A percentile compares a stretch with the other conserved stretches of the same genome.
Conservation (phyloP, 2,113 vertebrate genomes). For the Rhinoptilus africanus region DNA sequence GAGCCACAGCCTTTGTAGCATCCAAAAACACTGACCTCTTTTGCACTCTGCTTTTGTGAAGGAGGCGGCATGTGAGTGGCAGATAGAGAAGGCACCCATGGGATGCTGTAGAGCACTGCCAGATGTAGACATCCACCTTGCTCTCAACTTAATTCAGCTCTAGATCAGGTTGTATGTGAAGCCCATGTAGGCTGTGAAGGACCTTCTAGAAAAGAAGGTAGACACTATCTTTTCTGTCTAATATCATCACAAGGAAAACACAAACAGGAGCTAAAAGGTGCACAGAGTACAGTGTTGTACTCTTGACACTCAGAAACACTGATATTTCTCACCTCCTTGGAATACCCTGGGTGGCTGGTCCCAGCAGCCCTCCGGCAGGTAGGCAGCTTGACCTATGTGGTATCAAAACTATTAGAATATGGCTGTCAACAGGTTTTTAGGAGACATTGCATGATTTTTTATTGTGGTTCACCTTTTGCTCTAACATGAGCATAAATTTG, state of each 20-base stretch:
- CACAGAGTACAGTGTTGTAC: neutral
- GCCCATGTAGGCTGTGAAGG: neutral
- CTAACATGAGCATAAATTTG: neutral
- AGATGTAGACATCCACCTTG: no score
- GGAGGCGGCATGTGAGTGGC: neutral
- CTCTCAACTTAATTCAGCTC: neutral
- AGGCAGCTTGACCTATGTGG: neutral
- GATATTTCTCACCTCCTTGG: neutral
- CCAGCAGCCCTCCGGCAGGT: neutral
- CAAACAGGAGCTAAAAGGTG: neutral
- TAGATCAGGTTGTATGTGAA: neutral
- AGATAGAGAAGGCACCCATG: neutral
- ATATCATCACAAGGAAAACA: neutral
- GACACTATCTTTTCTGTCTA: neutral
- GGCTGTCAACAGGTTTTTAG: neutral
- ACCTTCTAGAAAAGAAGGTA: neutral
- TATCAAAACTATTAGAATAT: neutral
- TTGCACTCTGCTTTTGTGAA: neutral
- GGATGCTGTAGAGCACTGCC: neutral
- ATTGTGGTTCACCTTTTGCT: neutral
- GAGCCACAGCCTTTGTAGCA: neutral
- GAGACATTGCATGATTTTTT: neutral
- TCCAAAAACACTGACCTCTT: neutral
- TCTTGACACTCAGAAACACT: neutral
- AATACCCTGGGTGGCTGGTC: no score